Base-by-base conservation (phyloP, 2,113 vertebrate species). In the Planiliza haematocheilus region DNA sequence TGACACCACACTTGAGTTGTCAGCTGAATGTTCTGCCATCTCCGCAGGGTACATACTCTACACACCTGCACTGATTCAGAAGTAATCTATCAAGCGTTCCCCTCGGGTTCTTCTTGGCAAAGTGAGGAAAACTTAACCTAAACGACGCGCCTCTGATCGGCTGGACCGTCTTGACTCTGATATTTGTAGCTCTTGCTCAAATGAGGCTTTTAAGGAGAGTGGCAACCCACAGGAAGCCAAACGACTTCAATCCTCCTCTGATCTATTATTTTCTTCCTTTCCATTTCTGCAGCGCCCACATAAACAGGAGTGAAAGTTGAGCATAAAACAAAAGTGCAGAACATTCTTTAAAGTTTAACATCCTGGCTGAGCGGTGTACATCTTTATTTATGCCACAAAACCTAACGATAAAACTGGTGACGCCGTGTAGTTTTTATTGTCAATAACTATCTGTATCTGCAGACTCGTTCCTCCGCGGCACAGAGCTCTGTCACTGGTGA, bases 1-100 rank as follows among this genome's bases (percentile, higher is more conserved):
- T 71, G 72, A 75, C 57, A 43, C 38, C 62, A n/a, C n/a, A n/a
- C n/a, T 17, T 14, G 10, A 24, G 39, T 10, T n/a, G 45, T 57
- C 39, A 2, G 70, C 52, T 42, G 69, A 41, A 59, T 42, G 24
- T 30, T 30, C 24, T 30, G 24, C 24, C 24, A 5, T 46, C 17
- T 55, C 61, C 20, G 10, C 41, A 24, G 57, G 51, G 30, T 51
- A 24, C 11, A 18, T 7, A 12, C 7, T 18, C 16, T 36, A 24
- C 1, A 11, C 71, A 36, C n/a, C 52, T 58, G 52, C 46, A 16
- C 24, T 1, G 5, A 48, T 36, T 50, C 37, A 62, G 37, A 55
- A 37, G 38, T 11, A 1, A 46, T 43, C 24, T 7, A 30, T 30
- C 24, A 69, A 1, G 34, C 10, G 21, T 65, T 64, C 69, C 16